Evolutionary conservation across 2,113 vertebrate species (phyloP), one percentile per base, ranked within the genome.

Genomic region (Rhineura floridana): DNA sequence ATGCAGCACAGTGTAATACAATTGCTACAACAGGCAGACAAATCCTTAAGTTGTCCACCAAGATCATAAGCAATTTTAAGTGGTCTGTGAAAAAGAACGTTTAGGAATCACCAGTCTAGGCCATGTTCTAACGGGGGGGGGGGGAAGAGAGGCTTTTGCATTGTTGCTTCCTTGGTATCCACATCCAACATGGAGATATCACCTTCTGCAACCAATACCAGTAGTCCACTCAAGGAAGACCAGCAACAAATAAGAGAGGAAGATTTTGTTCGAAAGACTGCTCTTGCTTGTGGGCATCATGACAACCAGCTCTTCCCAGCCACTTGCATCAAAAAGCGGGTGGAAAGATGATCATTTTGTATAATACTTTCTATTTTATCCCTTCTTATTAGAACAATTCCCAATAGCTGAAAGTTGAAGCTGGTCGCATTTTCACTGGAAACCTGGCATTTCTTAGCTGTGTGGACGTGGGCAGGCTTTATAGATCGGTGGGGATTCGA

Each of bases 351-450:
- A 70, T 12, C 42, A 73, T 2, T n/a, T 59, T 52, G 42, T 50
- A 55, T n/a, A 59, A 62, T 59, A 36, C 36, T n/a, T 69, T 36
- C 36, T 72, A 28, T 69, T 67, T 76, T 11, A 25, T 69, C 11
- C 23, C 28, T 46, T 81, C 46, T 11, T 39, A 42, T 44, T 36
- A 59, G 17, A 81, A 72, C 65, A 62, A 30, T 79, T 46, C 63
- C 50, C n/a, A 36, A 42, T 79, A 39, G 12, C 28, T 72, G 48
- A 59, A 42, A 44, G 59, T 11, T 85, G 19, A 77, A 67, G 63
- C 75, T 86, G 62, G 44, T 52, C 33, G 28, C 33, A 77, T 65
- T 86, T 65, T 77, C n/a, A 83, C 63, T 86, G 65, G 59, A 65
- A 78, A 15, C 15, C 33, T 48, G 62, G 42, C 73, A 42, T 17